Percentiles rank a stretch among this genome's conserved stretches.
These are phyloP conservation scores for Phlogophora meticulosa DNA, from an alignment of 2,888 invertebrate genomes.

Conservation along the genomic window DNA sequence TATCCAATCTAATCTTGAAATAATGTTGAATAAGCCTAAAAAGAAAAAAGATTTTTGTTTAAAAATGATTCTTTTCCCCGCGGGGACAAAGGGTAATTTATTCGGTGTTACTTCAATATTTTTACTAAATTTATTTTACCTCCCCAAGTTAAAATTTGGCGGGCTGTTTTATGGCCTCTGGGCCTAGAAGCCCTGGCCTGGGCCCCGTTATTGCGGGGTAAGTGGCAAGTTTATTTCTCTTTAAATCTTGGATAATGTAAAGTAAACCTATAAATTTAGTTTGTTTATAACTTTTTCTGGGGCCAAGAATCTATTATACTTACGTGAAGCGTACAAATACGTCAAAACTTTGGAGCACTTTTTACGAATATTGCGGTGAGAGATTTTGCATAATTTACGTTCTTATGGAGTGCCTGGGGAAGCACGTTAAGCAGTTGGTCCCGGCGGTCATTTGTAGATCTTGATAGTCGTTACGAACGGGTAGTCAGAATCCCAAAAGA, in stretches of 20 bases:
- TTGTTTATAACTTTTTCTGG: constrained; percentile 1
- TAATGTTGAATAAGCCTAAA: constrained; percentile 7
- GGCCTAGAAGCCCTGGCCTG: not conserved
- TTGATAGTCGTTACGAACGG: too few relatives aligned
- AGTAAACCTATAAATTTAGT: too few relatives aligned
- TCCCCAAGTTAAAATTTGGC: constrained; percentile 17
- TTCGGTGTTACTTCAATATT: constrained; percentile 46
- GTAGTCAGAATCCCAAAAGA: too few relatives aligned
- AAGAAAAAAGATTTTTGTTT: constrained; percentile 15
- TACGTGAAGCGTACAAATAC: too few relatives aligned
- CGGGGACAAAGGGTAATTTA: constrained; percentile 42
- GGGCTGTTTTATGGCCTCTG: constrained; percentile 31
- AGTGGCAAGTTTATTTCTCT: constrained; percentile 35
- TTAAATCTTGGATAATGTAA: constrained; percentile 19
- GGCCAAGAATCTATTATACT: too few relatives aligned
- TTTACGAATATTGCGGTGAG: too few relatives aligned
- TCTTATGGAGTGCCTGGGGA: too few relatives aligned
- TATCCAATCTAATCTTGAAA: constrained; percentile 6
- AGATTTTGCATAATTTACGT: too few relatives aligned
- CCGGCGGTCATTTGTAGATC: too few relatives aligned
- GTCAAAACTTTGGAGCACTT: too few relatives aligned
- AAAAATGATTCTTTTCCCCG: constrained; percentile 4
- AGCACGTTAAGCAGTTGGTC: too few relatives aligned
- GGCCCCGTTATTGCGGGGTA: not conserved
- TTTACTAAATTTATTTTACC: constrained; percentile 42